Percentiles rank a stretch among this genome's conserved stretches.
phyloP scores from a whole-genome alignment of 2,888 invertebrate genomes.

The Hirtodrosophila trivittata region DNA sequence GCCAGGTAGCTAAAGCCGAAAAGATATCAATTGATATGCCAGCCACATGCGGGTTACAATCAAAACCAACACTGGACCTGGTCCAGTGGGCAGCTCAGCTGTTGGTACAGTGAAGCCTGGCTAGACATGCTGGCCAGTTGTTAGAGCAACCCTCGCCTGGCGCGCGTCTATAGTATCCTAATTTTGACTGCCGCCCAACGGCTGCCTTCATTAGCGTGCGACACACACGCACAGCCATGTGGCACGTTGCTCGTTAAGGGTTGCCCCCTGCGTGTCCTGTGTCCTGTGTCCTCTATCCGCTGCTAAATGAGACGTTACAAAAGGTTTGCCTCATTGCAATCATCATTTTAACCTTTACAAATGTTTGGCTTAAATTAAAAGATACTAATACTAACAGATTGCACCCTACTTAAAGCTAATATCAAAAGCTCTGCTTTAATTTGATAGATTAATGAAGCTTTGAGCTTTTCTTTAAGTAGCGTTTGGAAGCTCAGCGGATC shows the following conservation, averaged over 20 bases:
- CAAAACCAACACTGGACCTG: constrained; percentile 38
- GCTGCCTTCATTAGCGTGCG: constrained; percentile 34
- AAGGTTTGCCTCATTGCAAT: constrained; percentile 28
- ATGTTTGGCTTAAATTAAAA: background rate
- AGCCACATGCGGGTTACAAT: constrained; percentile 13
- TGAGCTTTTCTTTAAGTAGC: too few relatives aligned
- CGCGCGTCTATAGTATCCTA: background rate
- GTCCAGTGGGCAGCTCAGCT: constrained; percentile 29
- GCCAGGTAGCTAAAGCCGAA: constrained; percentile 22
- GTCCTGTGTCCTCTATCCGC: constrained; percentile 9
- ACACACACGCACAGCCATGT: constrained; percentile 10
- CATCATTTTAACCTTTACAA: constrained; percentile 30
- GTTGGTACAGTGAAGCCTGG: constrained; percentile 43
- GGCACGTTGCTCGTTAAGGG: constrained; percentile 32
- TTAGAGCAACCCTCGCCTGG: constrained; percentile 38
- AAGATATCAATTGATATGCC: constrained; percentile 41
- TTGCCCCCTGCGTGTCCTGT: too few relatives aligned
- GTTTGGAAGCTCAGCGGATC: too few relatives aligned
- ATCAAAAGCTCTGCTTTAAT: background rate
- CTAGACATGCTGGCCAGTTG: background rate
- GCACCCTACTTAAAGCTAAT: background rate
- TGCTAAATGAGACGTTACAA: constrained; percentile 34
- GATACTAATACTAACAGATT: too few relatives aligned
- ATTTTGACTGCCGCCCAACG: background rate
- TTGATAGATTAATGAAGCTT: too few relatives aligned